Base-by-base conservation (phyloP, 2,888 invertebrate genomes). In the Thumatha senex region DNA sequence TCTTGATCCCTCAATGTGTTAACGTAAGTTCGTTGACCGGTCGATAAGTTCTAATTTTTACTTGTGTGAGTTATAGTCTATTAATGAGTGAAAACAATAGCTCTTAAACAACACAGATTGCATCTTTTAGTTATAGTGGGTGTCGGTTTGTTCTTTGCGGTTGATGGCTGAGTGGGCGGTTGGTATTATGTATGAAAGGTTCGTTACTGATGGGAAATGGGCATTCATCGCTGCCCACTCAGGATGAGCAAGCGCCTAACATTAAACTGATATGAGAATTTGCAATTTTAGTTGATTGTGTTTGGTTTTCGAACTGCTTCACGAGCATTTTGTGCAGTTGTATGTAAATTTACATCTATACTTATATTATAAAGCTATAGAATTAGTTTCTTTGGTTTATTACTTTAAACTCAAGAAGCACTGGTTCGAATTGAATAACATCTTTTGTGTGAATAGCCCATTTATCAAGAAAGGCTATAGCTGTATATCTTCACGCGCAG, bases 61-160 rank as follows among this genome's bases (percentile, higher is more conserved):
- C 10, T 29, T 49, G 48, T 39, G 48, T 48, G 48, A 43, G 48
- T 43, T 39, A 31, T 10, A 44, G 24, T 29, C 13, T 35, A 44
- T 63, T 70, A 71, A 75, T 74, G 68, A 74, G 61, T 67, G 64
- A 49, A 65, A 73, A 77, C 76, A 77, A 76, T 74, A 63, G 72
- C 43, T 57, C 53, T 49, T 58, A 64, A 56, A 59, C 63, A 68
- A 66, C 54, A 15, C 39, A 56, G 71, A 72, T 72, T 63, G 67
- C 59, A 61, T 67, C 56, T 73, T 57, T 58, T 54, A 24, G 18
- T 24, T 5, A n/a, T n/a, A 53, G 76, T 67, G 51, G 65, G 67
- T 55, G 65, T 60, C 40, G 38, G 57, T 54, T 48, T 51, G 54
- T 39, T 51, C 40, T 40, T 30, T 40, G 30, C 8, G 31, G 31